These are phyloP conservation scores for roundworm (Caenorhabditis elegans) DNA, from an alignment of 1,140 invertebrate genomes.

Conservation along the genomic window WBcel235 BX284606.5:17088001-17088500, in stretches of 20 bases:
- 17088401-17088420: background rate
- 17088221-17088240: background rate
- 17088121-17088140: background rate
- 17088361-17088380: background rate
- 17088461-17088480: background rate
- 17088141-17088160: background rate
- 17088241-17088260: too few species aligned
- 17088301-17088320: too few species aligned
- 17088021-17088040: background rate
- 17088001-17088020: background rate
- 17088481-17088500: background rate
- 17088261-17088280: too few species aligned
- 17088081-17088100: background rate
- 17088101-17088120: background rate
- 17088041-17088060: background rate
- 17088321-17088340: too few species aligned
- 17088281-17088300: too few species aligned
- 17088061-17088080: background rate
- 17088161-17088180: background rate
- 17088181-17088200: background rate
- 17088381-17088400: background rate
- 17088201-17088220: background rate
- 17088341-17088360: background rate
- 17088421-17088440: background rate
- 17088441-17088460: background rate